Evolutionary conservation across 2,113 vertebrate genomes (phyloP).

Genomic region (Mustelus asterias): DNA sequence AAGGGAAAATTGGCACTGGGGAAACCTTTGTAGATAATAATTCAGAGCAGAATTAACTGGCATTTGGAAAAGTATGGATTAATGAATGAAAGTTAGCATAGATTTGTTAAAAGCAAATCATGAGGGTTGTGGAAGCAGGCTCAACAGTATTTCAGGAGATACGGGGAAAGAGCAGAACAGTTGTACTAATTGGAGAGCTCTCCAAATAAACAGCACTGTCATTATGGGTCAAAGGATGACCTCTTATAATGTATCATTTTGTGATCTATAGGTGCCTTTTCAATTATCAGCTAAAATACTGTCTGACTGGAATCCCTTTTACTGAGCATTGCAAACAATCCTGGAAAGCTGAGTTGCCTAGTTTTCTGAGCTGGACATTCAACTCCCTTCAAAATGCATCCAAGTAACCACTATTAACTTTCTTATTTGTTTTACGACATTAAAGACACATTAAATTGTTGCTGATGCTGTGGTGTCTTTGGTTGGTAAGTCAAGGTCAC

Average conservation of each 20-base stretch:
- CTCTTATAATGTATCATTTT: neutral
- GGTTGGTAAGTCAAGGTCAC: neutral
- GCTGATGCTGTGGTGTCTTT: neutral
- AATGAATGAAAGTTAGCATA: too few species aligned
- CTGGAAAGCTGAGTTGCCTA: neutral
- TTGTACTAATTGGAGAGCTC: neutral
- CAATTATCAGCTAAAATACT: neutral
- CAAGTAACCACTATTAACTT: neutral
- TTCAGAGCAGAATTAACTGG: neutral
- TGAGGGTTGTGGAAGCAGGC: neutral
- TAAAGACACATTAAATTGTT: neutral
- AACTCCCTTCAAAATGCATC: neutral
- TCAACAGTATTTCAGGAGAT: neutral
- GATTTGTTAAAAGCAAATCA: neutral
- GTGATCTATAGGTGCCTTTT: neutral
- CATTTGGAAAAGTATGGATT: too few species aligned
- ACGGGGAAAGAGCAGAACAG: neutral
- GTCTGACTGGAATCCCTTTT: neutral
- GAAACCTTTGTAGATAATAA: neutral
- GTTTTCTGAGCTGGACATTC: neutral
- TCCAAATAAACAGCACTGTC: neutral
- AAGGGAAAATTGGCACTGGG: neutral
- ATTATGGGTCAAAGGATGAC: neutral
- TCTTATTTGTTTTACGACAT: too few species aligned
- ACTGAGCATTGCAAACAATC: neutral